Percentiles rank a stretch among this genome's conserved stretches.
Evolutionary conservation across 2,888 invertebrate genomes (phyloP).

Genomic region (Ceramica pisi): DNA sequence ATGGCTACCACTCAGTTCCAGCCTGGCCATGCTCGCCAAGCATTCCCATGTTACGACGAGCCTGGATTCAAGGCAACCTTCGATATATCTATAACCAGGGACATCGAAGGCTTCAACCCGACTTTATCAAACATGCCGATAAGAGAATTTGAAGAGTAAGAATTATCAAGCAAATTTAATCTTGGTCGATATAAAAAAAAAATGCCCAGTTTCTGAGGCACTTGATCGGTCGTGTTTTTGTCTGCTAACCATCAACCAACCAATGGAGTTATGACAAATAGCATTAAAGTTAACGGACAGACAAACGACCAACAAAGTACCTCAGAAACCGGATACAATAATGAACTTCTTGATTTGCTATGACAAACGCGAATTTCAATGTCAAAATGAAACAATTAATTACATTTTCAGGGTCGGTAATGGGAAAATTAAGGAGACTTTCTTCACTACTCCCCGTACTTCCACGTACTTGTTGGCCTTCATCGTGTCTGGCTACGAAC

Average conservation of each 20-base stretch:
- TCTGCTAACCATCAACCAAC: too few species aligned
- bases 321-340: too few species aligned
- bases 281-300: too few species aligned
- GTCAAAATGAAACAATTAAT: background rate
- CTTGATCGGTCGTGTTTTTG: too few species aligned
- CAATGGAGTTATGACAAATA: too few species aligned
- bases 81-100: constrained; percentile 92
- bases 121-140: constrained; percentile 93
- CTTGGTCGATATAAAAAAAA: background rate
- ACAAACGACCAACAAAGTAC: too few species aligned
- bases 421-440: constrained; percentile 82
- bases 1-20: constrained; percentile 95
- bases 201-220: too few species aligned
- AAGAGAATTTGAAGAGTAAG: constrained; percentile 71
- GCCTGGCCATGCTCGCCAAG: constrained; percentile 94
- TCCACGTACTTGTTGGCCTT: constrained; percentile 96
- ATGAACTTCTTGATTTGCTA: background rate
- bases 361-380: background rate
- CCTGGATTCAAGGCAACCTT: constrained; percentile 95
- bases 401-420: constrained; percentile 47
- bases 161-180: background rate
- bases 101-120: constrained; percentile 82
- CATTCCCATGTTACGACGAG: constrained; percentile 97
- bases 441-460: constrained; percentile 92
- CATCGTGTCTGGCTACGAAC: constrained; percentile 94